Evolutionary conservation across 2,797 vertebrate genomes (phyloP).

Genomic region (Calcarius lapponicus): DNA sequence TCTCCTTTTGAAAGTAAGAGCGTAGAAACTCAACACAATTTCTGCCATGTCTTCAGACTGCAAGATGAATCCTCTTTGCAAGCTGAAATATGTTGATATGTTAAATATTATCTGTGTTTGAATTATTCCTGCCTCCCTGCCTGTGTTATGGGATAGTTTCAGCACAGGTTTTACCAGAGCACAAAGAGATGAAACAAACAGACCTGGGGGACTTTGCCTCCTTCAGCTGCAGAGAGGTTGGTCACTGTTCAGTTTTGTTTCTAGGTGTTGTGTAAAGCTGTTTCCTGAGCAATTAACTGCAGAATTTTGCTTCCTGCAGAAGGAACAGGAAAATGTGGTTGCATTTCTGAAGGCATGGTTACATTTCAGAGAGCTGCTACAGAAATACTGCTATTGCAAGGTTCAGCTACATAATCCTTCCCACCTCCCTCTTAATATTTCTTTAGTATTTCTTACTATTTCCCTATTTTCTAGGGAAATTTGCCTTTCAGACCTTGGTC

Average conservation of each 20-base stretch:
- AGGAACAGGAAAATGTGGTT: neutral
- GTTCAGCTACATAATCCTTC: accelerated
- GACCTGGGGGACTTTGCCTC: neutral
- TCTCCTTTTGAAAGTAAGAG: neutral
- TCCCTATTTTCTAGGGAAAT: neutral
- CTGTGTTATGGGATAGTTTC: neutral
- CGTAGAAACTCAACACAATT: neutral
- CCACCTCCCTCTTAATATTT: neutral
- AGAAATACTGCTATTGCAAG: neutral
- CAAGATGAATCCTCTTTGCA: neutral
- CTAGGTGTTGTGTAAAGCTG: neutral
- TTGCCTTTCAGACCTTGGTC: neutral
- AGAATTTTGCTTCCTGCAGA: neutral
- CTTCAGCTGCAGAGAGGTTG: neutral
- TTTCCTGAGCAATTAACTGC: neutral
- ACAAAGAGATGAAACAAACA: neutral
- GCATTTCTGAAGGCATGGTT: neutral
- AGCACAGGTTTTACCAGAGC: neutral
- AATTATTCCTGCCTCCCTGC: neutral
- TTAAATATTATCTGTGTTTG: neutral
- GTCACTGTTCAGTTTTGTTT: neutral
- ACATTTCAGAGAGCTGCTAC: neutral
- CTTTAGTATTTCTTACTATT: neutral
- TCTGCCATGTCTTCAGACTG: neutral
- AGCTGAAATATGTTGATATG: neutral